Evolutionary conservation across 2,797 vertebrate species (phyloP).

Genomic region (Gymnothorax javanicus): DNA sequence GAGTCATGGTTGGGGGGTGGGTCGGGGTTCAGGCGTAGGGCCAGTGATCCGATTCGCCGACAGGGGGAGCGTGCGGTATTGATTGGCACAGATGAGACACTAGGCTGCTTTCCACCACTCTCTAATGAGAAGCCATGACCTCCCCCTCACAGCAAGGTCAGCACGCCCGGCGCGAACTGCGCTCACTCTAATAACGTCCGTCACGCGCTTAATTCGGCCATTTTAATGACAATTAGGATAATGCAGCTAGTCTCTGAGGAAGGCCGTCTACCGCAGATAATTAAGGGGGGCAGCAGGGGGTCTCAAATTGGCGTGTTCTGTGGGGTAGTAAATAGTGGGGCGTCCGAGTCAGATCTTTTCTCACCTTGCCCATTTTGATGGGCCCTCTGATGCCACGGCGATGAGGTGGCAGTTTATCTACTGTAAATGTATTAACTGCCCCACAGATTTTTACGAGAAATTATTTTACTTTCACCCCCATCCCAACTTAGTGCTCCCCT

Average conservation of each 20-base stretch:
- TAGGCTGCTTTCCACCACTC: constrained; percentile 79
- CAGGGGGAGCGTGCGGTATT: constrained; percentile 75
- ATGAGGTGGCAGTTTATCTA: background rate
- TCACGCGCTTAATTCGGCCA: constrained; percentile 76
- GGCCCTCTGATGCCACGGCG: background rate
- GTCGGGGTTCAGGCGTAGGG: constrained; percentile 67
- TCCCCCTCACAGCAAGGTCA: constrained; percentile 83
- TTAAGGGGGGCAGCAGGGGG: constrained; percentile 53
- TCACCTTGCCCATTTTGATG: background rate
- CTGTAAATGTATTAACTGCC: background rate
- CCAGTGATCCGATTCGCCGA: constrained; percentile 78
- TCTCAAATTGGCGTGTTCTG: background rate
- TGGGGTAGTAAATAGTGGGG: background rate
- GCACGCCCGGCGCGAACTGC: constrained; percentile 82
- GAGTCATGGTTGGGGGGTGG: constrained; percentile 32
- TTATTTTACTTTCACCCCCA: background rate
- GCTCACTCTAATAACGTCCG: constrained; percentile 82
- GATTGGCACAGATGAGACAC: constrained; percentile 83
- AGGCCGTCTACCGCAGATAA: constrained; percentile 68
- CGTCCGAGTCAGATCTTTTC: background rate
- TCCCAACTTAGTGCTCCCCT: background rate
- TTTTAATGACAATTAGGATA: constrained; percentile 82
- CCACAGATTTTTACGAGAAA: background rate
- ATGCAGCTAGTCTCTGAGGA: constrained; percentile 70
- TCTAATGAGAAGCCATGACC: constrained; percentile 85